Base-by-base conservation (phyloP, 2,113 vertebrate species). In the Ictidomys tridecemlineatus region DNA sequence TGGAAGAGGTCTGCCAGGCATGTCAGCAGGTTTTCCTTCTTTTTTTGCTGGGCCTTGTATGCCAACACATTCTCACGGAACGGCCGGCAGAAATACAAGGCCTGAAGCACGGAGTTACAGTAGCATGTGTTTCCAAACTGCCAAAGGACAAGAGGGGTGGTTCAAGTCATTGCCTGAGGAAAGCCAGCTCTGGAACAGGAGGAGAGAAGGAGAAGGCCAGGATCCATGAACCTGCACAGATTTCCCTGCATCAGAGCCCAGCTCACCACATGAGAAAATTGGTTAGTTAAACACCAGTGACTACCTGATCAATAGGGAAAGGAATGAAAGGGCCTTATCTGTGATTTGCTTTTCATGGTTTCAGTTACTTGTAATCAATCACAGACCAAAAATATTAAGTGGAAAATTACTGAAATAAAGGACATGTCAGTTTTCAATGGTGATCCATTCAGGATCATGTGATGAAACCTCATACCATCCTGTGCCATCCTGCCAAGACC, bases 41-140 rank as follows among this genome's bases (percentile, higher is more conserved):
- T 99, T 98, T 99, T 99, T 98, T 99, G 99, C 98, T 99, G 99
- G 96, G 99, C 99, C 98, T 99, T 99, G 98, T 99, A 99, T 7
- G 99, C 99, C 99, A 99, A 98, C 86, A 99, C 99, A 96, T 99
- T 99, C 99, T 99, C 99, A 97, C 99, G 99, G 98, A 99, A 99
- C 0, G 99, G 99, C 97, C 99, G 99, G 98, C 99, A 99, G 98
- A 99, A 99, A 97, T 99, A 99, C 85, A 99, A 89, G 0, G 99
- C 99, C 99, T 99, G 99, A 56, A 99, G 99, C 99, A 99, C 99
- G 0, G 99, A 99, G 99, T 99, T 99, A 98, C 99, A 99, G 99
- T 99, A 99, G 97, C 99, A 99, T 0, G 99, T 99, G 99, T 99
- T 99, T 93, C 99, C 99, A 96, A 99, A 99, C 99, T 99, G 99